phyloP scores from a whole-genome alignment of 2,888 invertebrate species.

The Augochlorella aurata region DNA sequence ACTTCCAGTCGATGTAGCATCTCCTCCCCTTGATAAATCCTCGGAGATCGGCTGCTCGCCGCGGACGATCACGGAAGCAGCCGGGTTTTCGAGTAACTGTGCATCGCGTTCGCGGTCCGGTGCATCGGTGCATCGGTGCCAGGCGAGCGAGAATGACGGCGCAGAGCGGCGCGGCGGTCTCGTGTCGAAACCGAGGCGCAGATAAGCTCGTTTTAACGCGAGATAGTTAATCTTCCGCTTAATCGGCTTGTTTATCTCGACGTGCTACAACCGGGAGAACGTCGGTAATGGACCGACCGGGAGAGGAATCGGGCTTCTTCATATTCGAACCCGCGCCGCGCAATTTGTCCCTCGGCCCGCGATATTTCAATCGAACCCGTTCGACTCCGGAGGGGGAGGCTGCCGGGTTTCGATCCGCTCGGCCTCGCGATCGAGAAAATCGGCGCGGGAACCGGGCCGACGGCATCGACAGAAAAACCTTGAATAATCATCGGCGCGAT shows the following conservation, averaged over 20 bases:
- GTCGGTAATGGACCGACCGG: conserved; percentile 44
- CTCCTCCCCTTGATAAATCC: conserved; percentile 2
- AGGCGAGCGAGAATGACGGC: not conserved
- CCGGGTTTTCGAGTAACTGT: conserved; percentile 40
- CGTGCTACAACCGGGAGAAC: conserved; percentile 51
- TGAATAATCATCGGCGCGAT: conserved; percentile 47
- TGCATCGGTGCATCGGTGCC: conserved; percentile 6
- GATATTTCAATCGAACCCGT: conserved; percentile 49
- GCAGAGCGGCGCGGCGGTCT: conserved; percentile 34
- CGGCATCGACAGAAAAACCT: conserved; percentile 10
- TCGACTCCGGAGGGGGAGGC: not conserved
- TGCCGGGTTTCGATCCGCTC: not conserved
- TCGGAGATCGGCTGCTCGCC: too few species aligned
- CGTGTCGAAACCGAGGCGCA: conserved; percentile 51
- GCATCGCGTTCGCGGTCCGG: conserved; percentile 34
- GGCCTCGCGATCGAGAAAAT: not conserved
- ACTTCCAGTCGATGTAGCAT: not conserved
- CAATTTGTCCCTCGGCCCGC: conserved; percentile 44
- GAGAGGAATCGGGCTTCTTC: conserved; percentile 39
- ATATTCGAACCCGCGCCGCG: conserved; percentile 34
- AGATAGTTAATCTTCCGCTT: conserved; percentile 57
- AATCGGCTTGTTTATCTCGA: conserved; percentile 58
- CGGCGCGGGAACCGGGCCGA: not conserved
- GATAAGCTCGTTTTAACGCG: conserved; percentile 55
- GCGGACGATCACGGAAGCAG: conserved; percentile 40